Evolutionary conservation across 2,113 vertebrate genomes (phyloP).

Genomic region (Pterocles gutturalis): DNA sequence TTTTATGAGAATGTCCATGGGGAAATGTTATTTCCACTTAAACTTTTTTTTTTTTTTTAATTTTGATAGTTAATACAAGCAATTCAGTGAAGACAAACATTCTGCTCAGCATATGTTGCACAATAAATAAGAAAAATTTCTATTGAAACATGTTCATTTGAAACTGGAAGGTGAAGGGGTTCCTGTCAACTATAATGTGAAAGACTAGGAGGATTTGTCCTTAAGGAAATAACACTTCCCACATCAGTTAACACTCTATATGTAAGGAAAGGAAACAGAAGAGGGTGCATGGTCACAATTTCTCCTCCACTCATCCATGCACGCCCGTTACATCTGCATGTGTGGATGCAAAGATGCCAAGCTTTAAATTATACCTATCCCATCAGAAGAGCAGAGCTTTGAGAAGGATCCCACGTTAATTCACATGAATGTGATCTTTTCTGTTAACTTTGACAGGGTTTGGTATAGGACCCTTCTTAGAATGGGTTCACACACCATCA

Average conservation of each 20-base stretch:
- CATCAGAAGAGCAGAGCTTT: background rate
- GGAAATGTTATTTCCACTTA: background rate
- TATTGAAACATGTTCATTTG: background rate
- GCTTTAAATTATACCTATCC: background rate
- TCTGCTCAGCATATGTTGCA: background rate
- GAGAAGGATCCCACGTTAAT: rapidly evolving
- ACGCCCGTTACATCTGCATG: background rate
- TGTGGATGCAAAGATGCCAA: background rate
- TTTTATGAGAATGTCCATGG: background rate
- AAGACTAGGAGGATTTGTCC: conserved; percentile 4
- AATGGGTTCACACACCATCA: background rate
- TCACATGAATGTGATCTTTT: background rate
- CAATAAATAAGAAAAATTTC: background rate
- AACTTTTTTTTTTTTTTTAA: background rate
- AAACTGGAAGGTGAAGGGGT: background rate
- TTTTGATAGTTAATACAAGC: background rate
- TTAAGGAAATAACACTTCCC: conserved; percentile 32
- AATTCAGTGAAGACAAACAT: background rate
- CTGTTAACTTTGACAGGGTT: background rate
- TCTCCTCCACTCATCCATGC: background rate
- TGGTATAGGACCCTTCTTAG: background rate
- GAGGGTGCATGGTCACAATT: background rate
- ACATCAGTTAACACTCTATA: background rate
- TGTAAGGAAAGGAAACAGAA: conserved; percentile 14
- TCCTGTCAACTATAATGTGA: background rate